Evolutionary conservation across 2,888 invertebrate species (phyloP), one percentile per base, ranked within the genome.

Genomic region (Xanthia icteritia): DNA sequence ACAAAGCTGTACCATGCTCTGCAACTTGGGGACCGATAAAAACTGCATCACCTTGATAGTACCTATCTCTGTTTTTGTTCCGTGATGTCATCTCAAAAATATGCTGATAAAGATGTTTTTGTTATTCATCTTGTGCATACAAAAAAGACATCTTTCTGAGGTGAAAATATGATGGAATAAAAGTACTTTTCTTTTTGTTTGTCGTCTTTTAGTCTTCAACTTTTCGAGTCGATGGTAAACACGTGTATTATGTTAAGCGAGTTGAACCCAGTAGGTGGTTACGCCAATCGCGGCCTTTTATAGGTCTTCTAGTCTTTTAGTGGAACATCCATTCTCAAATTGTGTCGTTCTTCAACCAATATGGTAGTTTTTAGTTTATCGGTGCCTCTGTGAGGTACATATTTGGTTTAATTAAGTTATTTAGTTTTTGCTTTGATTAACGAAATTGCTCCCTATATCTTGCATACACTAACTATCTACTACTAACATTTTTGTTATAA

Each of bases 1-100:
- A 66, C 61, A 61, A 75, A 36, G 39, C 51, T 60, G 74, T 79
- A 64, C 58, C 58, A 80, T 23, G 9, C 27, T 23, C 56, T 5
- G 15, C n/a, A 58, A 9, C 23, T 56, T 51, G 15, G 80, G 64
- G 64, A 45, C 66, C 11, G 42, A 86, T 69, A 87, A 83, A 86
- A 86, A 85, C 79, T 79, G 73, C 81, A 81, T 85, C 81, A 80
- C 85, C 87, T 86, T 86, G 79, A 84, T 84, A 77, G 36, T 42
- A 48, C 66, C 42, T 42, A 48, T 60, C 42, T 31, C 39, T 42
- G 69, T 69, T 76, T 80, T 80, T 85, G 72, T 71, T n/a, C 39
- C 63, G 66, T 81, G 85, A 85, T 81, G 73, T 81, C 85, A 83
- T 76, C 74, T 77, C 23, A 17, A 58, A 82, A 79, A 71, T 31